Evolutionary conservation across 2,888 invertebrate genomes (phyloP), one percentile per base, ranked within the genome.

Genomic region (Agrilus cyanescens): DNA sequence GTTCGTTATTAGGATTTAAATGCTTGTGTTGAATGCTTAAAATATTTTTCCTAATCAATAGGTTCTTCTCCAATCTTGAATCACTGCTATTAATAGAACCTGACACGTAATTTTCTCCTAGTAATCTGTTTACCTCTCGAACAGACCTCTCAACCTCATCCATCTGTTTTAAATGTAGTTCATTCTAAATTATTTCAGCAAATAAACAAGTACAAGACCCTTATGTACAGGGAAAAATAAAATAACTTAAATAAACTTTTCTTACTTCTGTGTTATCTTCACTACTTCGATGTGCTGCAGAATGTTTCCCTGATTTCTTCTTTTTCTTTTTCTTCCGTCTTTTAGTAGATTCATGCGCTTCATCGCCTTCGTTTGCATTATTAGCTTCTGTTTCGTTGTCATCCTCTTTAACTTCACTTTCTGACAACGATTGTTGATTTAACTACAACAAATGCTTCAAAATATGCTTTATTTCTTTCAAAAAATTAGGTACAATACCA

Each of bases 1-100:
- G 70, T 67, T 88, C 88, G 67, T 84, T 84, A 50, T 82, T 82
- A 10, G 84, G 78, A 68, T 86, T 86, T 15, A 88, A 67, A 62
- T 83, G 73, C 57, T 82, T 82, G 48, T 76, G 71, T 49, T 84
- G 81, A 18, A 85, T 73, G 38, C 66, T 69, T 8, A 86, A 66
- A 30, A 82, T 62, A 34, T 73, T 68, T 52, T 74, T 72, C 38
- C 50, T 47, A 40, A 48, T 52, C 30, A 57, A 53, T 32, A 48
- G 40, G 37, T 51, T 49, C 46, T 57, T 59, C 15, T 64, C 66
- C 32, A 58, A 53, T 45, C 55, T 57, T 32, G 46, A 35, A 31
- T 47, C 40, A 14, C 47, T 30, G 16, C 48, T 50, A 33, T 51
- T 50, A 12, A 52, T 40, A 35, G 47, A 46, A 35, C 51, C 53